These are phyloP conservation scores for Cerceris rybyensis DNA, from an alignment of 2,888 invertebrate genomes.

Conservation along the genomic window DNA sequence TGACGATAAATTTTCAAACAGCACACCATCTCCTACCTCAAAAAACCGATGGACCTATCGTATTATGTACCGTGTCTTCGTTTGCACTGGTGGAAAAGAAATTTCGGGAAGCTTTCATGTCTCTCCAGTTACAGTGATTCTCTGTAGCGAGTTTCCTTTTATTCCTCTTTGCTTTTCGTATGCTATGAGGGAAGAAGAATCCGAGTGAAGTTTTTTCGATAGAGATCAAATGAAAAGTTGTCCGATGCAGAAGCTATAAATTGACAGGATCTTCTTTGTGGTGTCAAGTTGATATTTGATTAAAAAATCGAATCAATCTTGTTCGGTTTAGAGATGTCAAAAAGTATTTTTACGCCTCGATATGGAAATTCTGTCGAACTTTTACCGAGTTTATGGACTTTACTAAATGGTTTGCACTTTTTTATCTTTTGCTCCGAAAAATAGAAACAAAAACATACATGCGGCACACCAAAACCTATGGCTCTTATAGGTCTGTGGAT, in stretches of 20 bases:
- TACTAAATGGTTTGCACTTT: no score
- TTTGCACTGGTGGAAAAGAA: constrained; percentile 1
- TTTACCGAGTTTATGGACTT: no score
- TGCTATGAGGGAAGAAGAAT: not conserved
- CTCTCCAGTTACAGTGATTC: not conserved
- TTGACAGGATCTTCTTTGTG: constrained; percentile 2
- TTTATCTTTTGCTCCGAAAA: no score
- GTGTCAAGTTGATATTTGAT: constrained; percentile 7
- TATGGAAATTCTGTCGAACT: no score
- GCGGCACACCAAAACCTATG: no score
- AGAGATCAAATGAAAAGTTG: constrained; percentile 27
- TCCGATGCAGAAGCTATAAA: constrained; percentile 7
- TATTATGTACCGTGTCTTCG: constrained; percentile 27
- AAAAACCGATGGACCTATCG: constrained; percentile 24
- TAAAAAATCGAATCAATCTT: constrained; percentile 22
- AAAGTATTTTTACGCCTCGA: no score
- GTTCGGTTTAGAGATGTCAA: not conserved
- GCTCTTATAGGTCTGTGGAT: no score
- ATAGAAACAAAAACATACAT: no score
- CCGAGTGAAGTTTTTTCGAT: constrained; percentile 17
- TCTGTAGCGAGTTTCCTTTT: not conserved
- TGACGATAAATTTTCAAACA: constrained; percentile 23
- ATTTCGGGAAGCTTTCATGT: not conserved
- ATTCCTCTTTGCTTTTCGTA: not conserved
- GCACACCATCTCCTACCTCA: constrained; percentile 21